Percentiles rank a stretch among this genome's conserved stretches.
Conservation (phyloP, 2,797 vertebrate genomes). For the Muscicapa comitata region DNA sequence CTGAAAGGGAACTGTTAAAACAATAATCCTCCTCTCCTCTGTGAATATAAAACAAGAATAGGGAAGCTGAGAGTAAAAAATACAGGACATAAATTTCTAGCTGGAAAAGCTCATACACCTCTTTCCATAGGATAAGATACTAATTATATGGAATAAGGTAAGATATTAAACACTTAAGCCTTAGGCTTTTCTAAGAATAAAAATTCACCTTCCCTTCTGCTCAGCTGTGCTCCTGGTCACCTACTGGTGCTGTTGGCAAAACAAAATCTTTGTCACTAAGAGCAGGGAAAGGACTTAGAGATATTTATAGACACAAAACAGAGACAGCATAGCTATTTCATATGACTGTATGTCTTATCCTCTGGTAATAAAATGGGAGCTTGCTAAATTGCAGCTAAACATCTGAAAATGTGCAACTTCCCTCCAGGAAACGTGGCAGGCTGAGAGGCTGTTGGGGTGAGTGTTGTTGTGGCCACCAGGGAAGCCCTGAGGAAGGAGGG, state of each 20-base stretch:
- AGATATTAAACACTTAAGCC: neutral
- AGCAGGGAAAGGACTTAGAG: neutral
- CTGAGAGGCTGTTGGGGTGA: neutral
- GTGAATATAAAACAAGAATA: neutral
- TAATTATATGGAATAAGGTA: neutral
- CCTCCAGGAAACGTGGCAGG: neutral
- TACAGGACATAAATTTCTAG: neutral
- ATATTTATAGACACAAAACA: neutral
- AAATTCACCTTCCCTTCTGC: neutral
- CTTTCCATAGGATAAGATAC: neutral
- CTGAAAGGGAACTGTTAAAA: neutral
- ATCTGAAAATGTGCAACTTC: neutral
- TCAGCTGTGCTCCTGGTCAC: neutral
- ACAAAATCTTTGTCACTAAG: neutral
- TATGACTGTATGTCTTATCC: neutral
- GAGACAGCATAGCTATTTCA: neutral
- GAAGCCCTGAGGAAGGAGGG: neutral
- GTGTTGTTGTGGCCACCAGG: neutral
- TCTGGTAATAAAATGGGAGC: neutral
- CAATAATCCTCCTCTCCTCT: neutral
- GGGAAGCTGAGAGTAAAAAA: neutral
- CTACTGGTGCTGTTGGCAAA: accelerated
- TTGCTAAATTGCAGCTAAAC: neutral
- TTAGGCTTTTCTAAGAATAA: neutral
- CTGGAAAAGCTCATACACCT: neutral